Base-by-base conservation (phyloP, 1,140 invertebrate species). In the Aplysia californica region DNA sequence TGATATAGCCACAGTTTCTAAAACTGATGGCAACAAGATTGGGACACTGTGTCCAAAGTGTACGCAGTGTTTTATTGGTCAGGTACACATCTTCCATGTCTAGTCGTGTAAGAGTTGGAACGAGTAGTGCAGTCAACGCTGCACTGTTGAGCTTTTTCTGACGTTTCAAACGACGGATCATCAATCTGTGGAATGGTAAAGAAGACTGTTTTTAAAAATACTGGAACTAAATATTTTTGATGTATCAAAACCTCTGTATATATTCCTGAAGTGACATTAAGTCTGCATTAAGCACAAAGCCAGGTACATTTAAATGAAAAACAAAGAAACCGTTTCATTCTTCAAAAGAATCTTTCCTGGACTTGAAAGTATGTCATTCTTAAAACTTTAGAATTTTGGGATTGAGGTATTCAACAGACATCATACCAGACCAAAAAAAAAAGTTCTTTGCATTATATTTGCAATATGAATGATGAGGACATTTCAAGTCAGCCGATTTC, bases 1-100 rank as follows among this genome's bases (percentile, higher is more conserved):
- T 65, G 18, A 86, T 74, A 74, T 85, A 86, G 3, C 85, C 82
- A 81, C 84, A 82, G 69, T 84, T 77, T 35, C 80, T 82, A 3
- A 86, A 69, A 64, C 79, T 83, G 64, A 86, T 74, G 3, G 76
- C 75, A 21, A 73, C 75, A 0, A 86, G 65, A 31, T 82, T 31
- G 31, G 84, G 81, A 76, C 84, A 86, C 29, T 80, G 79, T 31
- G 35, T 78, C 36, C 80, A 82, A 4, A 86, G 55, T 1, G 65
- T 50, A 31, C 78, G 78, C 2, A 86, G 44, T 3, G 77, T 83
- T 26, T 79, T 77, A 39, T 82, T 81, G 15, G 85, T 86, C 4
- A 86, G 55, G 72, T 83, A 84, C 0, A 85, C 58, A 5, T 80
- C 82, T 35, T 84, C 82, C 2, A 86, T 76, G 55, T 86, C 81